These are phyloP conservation scores for Morpho helenor DNA, from an alignment of 2,888 invertebrate species.

Conservation along the genomic window DNA sequence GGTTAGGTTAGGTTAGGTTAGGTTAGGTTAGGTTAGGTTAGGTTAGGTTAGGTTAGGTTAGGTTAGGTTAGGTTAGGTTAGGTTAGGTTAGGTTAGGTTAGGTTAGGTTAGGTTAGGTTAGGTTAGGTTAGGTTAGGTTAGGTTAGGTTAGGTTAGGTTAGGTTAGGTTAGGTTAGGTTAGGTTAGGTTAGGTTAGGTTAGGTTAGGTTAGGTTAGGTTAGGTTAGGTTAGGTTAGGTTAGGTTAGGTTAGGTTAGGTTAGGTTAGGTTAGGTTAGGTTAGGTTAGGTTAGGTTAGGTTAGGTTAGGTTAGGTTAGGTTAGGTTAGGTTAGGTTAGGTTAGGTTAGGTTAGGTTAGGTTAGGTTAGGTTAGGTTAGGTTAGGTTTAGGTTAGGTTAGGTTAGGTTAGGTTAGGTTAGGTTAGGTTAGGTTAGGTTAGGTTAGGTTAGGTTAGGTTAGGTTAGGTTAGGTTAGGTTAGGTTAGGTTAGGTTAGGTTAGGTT, in stretches of 20 bases:
- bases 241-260: constrained; percentile 28
- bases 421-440: constrained; percentile 20
- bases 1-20: constrained; percentile 18
- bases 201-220: constrained; percentile 33
- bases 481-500: constrained; percentile 20
- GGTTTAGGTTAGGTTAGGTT: constrained; percentile 26
- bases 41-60: constrained; percentile 25
- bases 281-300: not conserved
- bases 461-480: not conserved
- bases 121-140: constrained; percentile 19
- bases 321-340: constrained; percentile 5
- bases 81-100: constrained; percentile 23
- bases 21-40: constrained; percentile 25
- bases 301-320: constrained; percentile 1
- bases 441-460: constrained; percentile 25
- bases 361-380: constrained; percentile 27
- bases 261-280: constrained; percentile 21
- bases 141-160: constrained; percentile 26
- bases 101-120: constrained; percentile 22
- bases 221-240: constrained; percentile 27
- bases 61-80: constrained; percentile 24
- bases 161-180: constrained; percentile 27
- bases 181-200: constrained; percentile 32
- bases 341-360: constrained; percentile 20
- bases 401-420: constrained; percentile 22